A percentile compares a stretch with the other conserved stretches of the same genome.
These are phyloP conservation scores for Gambusia holbrooki DNA, from an alignment of 2,113 vertebrate genomes.

Conservation along the genomic window DNA sequence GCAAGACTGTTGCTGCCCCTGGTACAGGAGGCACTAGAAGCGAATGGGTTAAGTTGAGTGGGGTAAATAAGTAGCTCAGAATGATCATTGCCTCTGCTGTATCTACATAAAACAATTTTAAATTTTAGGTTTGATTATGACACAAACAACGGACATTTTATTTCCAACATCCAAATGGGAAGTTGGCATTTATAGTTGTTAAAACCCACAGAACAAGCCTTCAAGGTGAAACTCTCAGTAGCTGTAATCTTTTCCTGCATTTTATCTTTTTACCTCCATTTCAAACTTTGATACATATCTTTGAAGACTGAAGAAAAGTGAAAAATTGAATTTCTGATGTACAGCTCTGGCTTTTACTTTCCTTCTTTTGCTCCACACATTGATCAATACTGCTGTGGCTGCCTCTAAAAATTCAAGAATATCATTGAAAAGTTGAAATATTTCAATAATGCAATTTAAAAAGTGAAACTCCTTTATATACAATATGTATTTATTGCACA, in stretches of 20 bases:
- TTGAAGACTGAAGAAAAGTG: conserved; percentile 14
- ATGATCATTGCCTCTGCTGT: neutral
- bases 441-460: too few species aligned
- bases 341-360: neutral
- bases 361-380: neutral
- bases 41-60: neutral
- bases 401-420: neutral
- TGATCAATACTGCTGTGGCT: neutral
- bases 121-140: neutral
- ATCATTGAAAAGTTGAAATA: neutral
- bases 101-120: neutral
- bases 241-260: conserved; percentile 32
- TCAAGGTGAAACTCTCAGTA: conserved; percentile 11
- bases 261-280: conserved; percentile 29
- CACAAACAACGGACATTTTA: neutral
- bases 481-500: too few species aligned
- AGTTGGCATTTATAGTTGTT: conserved; percentile 40
- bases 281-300: conserved; percentile 30
- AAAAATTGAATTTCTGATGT: neutral
- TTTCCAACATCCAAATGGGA: neutral
- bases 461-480: too few species aligned
- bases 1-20: too few species aligned
- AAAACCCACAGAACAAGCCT: conserved; percentile 35
- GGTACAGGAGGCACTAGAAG: too few species aligned
- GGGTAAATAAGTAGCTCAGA: neutral